Percentiles rank a stretch among this genome's conserved stretches.
Conservation (phyloP, 2,113 vertebrate genomes). For the Pagrus major region DNA sequence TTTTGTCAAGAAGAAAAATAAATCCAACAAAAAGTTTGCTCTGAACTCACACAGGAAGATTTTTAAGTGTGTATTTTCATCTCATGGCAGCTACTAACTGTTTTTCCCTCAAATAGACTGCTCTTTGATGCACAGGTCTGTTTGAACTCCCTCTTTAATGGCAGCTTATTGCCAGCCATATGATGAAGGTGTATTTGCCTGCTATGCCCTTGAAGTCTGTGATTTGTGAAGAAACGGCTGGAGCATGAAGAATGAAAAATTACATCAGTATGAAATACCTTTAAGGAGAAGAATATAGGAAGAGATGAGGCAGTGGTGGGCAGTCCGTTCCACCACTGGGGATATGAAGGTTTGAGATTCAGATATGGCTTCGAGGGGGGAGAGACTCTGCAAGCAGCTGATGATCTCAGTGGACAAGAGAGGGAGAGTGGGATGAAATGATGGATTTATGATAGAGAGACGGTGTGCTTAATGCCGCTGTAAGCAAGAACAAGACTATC, state of each 20-base stretch:
- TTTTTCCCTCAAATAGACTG: conserved; percentile 12
- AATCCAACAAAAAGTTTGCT: conserved; percentile 29
- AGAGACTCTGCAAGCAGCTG: conserved; percentile 39
- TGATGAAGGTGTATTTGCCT: conserved; percentile 36
- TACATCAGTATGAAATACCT: conserved; percentile 48
- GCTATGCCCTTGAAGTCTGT: conserved; percentile 30
- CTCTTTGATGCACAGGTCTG: conserved; percentile 37
- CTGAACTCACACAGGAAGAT: conserved; percentile 18
- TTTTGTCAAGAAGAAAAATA: conserved; percentile 18
- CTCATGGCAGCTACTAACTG: neutral
- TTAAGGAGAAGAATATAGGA: conserved; percentile 46
- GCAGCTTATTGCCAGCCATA: conserved; percentile 40
- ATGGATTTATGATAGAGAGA: conserved; percentile 70
- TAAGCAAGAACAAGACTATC: conserved; percentile 70
- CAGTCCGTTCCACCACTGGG: conserved; percentile 56
- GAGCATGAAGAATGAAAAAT: conserved; percentile 46
- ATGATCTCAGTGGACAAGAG: conserved; percentile 62
- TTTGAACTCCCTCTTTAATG: conserved; percentile 51
- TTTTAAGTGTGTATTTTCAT: conserved; percentile 42
- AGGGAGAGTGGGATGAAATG: conserved; percentile 60
- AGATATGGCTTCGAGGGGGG: conserved; percentile 49
- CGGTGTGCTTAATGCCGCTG: conserved; percentile 69
- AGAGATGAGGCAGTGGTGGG: conserved; percentile 52
- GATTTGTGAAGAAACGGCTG: conserved; percentile 28
- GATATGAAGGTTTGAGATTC: conserved; percentile 58